Conservation (phyloP, 2,113 vertebrate species). For the Struthio camelus region DNA sequence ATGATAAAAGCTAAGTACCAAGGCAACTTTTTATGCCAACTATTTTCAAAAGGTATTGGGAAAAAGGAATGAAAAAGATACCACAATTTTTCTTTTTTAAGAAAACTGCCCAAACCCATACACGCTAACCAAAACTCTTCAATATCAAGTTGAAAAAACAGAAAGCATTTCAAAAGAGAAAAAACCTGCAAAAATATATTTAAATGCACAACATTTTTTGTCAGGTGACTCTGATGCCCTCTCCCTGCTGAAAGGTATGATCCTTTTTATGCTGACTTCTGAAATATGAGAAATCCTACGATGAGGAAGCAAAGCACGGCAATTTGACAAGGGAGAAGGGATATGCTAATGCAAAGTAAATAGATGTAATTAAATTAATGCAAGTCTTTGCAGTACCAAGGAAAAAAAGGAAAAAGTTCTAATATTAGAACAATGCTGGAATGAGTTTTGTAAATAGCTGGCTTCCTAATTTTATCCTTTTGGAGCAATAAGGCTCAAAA, state of each 20-base stretch:
- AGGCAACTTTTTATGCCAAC: neutral
- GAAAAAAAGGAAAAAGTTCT: neutral
- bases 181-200: neutral
- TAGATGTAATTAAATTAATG: conserved; percentile 15
- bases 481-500: neutral
- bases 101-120: neutral
- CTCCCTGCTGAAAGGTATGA: neutral
- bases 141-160: neutral
- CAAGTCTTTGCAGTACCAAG: neutral
- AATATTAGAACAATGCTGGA: neutral
- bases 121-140: neutral
- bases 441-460: neutral
- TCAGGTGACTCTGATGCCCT: neutral
- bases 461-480: neutral
- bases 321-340: neutral
- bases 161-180: neutral
- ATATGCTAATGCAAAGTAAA: conserved; percentile 30
- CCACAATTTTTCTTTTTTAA: fast-evolving
- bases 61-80: neutral
- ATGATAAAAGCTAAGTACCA: neutral
- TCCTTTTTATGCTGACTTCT: neutral
- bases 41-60: neutral
- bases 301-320: neutral
- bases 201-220: neutral
- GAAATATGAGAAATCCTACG: neutral